phyloP scores from a whole-genome alignment of 2,797 vertebrate genomes.

The Ibycter americanus region DNA sequence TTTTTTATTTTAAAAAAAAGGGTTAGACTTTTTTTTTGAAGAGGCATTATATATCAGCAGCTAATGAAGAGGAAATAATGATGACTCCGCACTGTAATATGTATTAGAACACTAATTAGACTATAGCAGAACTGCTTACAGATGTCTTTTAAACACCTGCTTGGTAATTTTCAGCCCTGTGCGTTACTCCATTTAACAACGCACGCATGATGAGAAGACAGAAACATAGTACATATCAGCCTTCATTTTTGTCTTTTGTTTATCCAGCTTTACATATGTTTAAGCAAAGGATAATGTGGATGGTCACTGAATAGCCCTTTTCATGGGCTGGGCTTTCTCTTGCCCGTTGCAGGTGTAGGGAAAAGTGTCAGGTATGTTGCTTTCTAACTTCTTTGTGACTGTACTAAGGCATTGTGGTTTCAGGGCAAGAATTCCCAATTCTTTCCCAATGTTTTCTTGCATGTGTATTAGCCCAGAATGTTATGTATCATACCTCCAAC shows the following conservation, averaged over 20 bases:
- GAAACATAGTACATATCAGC: not conserved
- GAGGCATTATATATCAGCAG: slow-evolving; percentile 54
- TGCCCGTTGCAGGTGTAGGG: fast-evolving
- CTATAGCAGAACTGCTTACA: slow-evolving; percentile 62
- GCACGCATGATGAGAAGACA: slow-evolving; percentile 1
- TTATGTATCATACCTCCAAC: not conserved
- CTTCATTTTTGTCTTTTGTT: not conserved
- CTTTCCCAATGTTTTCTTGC: not conserved
- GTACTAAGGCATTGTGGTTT: not conserved
- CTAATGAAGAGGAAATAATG: slow-evolving; percentile 77
- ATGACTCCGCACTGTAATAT: slow-evolving; percentile 66
- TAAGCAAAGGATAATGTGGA: not conserved
- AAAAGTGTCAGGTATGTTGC: fast-evolving
- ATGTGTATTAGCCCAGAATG: not conserved
- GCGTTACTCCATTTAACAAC: slow-evolving; percentile 47
- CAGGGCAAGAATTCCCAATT: not conserved
- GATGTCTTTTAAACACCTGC: slow-evolving; percentile 75
- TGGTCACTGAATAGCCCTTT: not conserved
- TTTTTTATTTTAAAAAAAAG: not conserved
- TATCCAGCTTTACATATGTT: not conserved
- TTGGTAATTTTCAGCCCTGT: slow-evolving; percentile 53
- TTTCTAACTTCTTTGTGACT: not conserved
- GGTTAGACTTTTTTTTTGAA: not conserved
- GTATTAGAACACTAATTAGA: slow-evolving; percentile 72
- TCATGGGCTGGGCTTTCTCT: not conserved